Conservation (phyloP, 2,113 vertebrate genomes). For the Haliaeetus leucogaster region DNA sequence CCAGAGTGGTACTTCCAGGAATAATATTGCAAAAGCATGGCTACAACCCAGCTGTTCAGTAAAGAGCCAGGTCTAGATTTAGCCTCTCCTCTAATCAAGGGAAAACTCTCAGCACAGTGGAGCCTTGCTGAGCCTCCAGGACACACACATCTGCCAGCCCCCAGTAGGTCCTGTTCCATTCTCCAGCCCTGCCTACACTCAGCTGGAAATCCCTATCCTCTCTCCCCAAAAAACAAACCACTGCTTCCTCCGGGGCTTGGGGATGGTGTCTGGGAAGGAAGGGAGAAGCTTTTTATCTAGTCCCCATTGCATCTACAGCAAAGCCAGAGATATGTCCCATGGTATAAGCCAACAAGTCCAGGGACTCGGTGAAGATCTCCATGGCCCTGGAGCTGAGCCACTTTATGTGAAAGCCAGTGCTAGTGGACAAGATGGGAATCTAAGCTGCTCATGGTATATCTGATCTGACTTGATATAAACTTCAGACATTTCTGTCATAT, state of each 20-base stretch:
- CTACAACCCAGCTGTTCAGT: neutral
- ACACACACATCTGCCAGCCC: neutral
- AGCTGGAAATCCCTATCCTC: neutral
- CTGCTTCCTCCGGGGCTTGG: neutral
- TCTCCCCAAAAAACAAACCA: neutral
- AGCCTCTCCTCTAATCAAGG: neutral
- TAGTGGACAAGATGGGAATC: neutral
- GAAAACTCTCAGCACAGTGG: neutral
- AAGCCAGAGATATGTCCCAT: neutral
- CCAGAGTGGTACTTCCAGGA: slow-evolving; percentile 27
- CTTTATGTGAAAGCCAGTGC: neutral
- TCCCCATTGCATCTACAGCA: neutral
- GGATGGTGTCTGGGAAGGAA: neutral
- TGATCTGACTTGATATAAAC: neutral
- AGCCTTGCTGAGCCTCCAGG: neutral
- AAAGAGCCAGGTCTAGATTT: neutral
- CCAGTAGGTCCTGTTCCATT: neutral
- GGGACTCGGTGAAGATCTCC: neutral
- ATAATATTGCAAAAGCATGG: neutral
- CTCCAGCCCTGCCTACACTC: neutral
- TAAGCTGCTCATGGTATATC: neutral
- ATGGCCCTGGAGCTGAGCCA: neutral
- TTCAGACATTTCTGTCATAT: neutral
- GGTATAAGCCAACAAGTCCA: neutral
- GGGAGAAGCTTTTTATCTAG: neutral